Evolutionary conservation across 2,797 vertebrate species (phyloP), one percentile per base, ranked within the genome.

Genomic region (Propithecus perrieri): DNA sequence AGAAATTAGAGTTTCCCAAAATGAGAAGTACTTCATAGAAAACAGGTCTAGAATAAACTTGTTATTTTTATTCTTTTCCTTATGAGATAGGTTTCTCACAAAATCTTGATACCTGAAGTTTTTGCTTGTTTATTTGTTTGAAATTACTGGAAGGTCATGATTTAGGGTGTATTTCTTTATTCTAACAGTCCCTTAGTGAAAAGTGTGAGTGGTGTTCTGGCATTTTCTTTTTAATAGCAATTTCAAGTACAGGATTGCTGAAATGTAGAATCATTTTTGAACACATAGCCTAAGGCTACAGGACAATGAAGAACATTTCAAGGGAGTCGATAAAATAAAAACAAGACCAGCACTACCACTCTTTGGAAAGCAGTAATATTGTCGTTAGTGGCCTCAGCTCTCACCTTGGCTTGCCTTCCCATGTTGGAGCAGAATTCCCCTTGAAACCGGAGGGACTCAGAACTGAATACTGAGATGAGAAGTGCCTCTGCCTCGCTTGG

Each of bases 221-320:
- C 74, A 89, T 96, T 96, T 96, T 94, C 59, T 93, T 79, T 87
- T 92, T 85, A 94, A 92, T 88, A 93, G 85, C 92, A 96, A 78
- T 97, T 96, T 92, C 43, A 61, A 96, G 80, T 85, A 94, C 90
- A 96, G 80, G 38, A 75, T 84, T 89, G 76, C 87, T 84, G 94
- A 69, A 86, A 96, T 92, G 91, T 93, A 88, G 89, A 96, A 71
- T 94, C 89, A 53, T 72, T 85, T 94, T 89, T 94, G 95, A 93
- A 85, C 91, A 97, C 0, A 11, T 2, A 93, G 84, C 96, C 84
- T 4, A 57, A 96, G 89, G 97, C 96, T 69, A 88, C 4, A 88
- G 69, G 76, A 71, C 71, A 59, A 92, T 26, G 57, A 91, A 71
- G 83, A 96, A 79, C 83, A 43, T 63, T 96, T 88, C 2, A 5